A percentile compares a stretch with the other conserved stretches of the same genome.
These are phyloP conservation scores for Alcedo quadribrachys DNA, from an alignment of 2,797 vertebrate species.

Conservation along the genomic window DNA sequence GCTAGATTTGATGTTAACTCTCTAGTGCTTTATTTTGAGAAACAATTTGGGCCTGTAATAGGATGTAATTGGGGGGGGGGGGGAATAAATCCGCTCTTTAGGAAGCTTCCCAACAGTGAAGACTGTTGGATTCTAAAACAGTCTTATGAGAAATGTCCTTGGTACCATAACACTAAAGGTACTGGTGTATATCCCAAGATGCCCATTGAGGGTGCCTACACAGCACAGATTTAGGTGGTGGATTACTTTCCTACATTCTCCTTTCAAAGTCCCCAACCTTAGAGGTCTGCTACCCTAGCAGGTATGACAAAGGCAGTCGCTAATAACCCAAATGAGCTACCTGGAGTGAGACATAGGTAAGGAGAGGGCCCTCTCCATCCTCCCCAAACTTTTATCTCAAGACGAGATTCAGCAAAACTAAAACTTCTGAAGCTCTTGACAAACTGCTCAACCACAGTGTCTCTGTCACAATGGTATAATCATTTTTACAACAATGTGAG, in stretches of 20 bases:
- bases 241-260: not conserved
- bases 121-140: not conserved
- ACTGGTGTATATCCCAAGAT: not conserved
- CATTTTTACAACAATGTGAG: not conserved
- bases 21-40: not conserved
- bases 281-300: not conserved
- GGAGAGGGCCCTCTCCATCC: not conserved
- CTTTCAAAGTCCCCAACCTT: not conserved
- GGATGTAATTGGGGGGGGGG: not conserved
- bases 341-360: not conserved
- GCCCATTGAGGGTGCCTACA: accelerated
- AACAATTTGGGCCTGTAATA: not conserved
- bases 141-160: not conserved
- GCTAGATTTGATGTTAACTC: not conserved
- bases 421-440: not conserved
- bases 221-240: not conserved
- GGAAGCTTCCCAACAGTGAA: not conserved
- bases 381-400: not conserved
- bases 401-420: not conserved
- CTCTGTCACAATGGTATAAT: not conserved
- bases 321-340: not conserved
- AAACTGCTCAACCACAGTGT: not conserved
- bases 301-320: not conserved
- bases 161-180: not conserved
- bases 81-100: not conserved